Base-by-base conservation (phyloP, 2,888 invertebrate genomes). In the Gryllus longicercus region DNA sequence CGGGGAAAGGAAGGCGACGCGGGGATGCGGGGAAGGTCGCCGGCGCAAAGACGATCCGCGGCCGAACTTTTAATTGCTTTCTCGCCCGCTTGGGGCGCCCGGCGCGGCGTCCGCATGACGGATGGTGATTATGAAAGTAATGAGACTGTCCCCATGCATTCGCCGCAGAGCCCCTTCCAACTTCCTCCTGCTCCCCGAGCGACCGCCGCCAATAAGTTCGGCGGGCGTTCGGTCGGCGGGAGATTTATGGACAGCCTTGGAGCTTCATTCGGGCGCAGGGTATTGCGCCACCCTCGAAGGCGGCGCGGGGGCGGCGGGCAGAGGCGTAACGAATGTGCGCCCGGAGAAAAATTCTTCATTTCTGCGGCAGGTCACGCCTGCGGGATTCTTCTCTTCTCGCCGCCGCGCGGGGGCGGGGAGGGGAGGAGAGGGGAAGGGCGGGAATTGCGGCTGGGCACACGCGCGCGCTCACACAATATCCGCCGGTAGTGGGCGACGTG, bases 51-150 rank as follows among this genome's bases (percentile, higher is more conserved):
- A 63, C 63, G 63, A 63, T 63, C n/a, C 63, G 63, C 63, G 63
- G 63, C n/a, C 63, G 14, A 63, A 63, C 63, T 63, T 63, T 63
- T 63, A 63, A 63, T 63, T 63, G 63, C 63, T 63, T 63, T n/a
- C n/a, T 63, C 63, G 63, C 14, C 63, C 63, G 63, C 16, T n/a
- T 18, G 63, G 63, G 63, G 63, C 63, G 63, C 63, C 38, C 38
- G 38, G 38, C 14, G 63, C 63, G 11, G 63, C 63, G 16, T 63
- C 63, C 63, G 63, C 63, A 63, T 63, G 63, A 63, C 63, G 63
- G n/a, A 63, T 63, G 63, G 63, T 63, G 63, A 63, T 63, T 63
- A 63, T 63, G 63, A 63, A 63, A 63, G 63, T 63, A 63, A 63
- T 63, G 63, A 63, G 63, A 63, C 63, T 63, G 63, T 63, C 63